phyloP scores from a whole-genome alignment of 64 coral and sea anemone genomes.

The Montipora cactus region DNA sequence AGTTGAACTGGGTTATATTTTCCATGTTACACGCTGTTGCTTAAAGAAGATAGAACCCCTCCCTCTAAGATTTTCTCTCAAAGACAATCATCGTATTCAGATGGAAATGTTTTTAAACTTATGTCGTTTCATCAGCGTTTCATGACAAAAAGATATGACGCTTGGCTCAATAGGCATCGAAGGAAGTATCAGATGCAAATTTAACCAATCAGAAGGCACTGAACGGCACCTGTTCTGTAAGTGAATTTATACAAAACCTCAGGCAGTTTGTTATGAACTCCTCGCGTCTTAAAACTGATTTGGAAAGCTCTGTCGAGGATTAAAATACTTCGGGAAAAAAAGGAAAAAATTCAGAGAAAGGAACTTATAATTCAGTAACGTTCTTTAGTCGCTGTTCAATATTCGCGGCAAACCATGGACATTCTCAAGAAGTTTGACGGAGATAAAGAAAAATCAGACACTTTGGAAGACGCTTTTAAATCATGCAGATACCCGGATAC shows the following conservation, averaged over 20 bases:
- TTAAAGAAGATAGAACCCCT: not conserved
- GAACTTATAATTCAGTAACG: not conserved
- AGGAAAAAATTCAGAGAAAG: not conserved
- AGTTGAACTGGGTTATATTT: not conserved
- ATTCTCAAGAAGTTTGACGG: constrained; percentile 16
- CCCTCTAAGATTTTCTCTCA: not conserved
- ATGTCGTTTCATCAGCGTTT: too few relatives aligned
- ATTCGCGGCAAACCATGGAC: not conserved
- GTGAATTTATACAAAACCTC: constrained; percentile 14
- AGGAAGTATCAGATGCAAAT: not conserved
- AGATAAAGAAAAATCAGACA: constrained; percentile 32
- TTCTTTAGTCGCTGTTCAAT: not conserved
- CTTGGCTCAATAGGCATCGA: not conserved
- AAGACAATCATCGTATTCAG: not conserved
- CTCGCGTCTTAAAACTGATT: not conserved
- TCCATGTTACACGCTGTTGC: not conserved
- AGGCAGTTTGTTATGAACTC: not conserved
- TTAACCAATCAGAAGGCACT: not conserved
- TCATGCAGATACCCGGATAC: constrained; percentile 71
- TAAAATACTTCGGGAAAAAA: not conserved
- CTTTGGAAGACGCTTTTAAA: constrained; percentile 76
- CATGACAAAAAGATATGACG: not conserved
- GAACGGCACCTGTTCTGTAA: not conserved
- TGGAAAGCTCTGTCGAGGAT: not conserved
- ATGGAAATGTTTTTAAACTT: not conserved